These are phyloP conservation scores for Cynodonichthys magdalenae DNA, from an alignment of 2,797 vertebrate genomes.

Conservation along the genomic window DNA sequence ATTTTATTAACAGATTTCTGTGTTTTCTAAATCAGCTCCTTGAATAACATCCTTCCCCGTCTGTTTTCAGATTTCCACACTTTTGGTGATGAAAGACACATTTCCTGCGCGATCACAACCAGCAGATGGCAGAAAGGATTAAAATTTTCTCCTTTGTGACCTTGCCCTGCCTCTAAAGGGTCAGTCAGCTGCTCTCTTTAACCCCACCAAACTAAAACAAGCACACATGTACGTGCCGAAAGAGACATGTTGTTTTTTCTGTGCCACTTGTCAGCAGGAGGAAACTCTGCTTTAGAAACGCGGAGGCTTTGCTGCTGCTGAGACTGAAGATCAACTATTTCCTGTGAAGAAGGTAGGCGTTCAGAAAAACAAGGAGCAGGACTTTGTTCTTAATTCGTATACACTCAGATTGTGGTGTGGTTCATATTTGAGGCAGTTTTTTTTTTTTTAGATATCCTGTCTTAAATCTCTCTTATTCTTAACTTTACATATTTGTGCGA, in stretches of 20 bases:
- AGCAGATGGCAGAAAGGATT: constrained; percentile 61
- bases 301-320: constrained; percentile 2
- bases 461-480: too few relatives aligned
- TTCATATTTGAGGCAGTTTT: neutral
- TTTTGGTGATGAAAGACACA: neutral
- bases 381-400: constrained; percentile 1
- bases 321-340: constrained; percentile 4
- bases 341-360: constrained; percentile 44
- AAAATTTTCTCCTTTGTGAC: constrained; percentile 39
- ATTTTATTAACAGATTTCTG: too few relatives aligned
- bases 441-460: neutral
- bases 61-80: neutral
- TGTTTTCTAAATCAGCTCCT: too few relatives aligned
- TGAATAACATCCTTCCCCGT: too few relatives aligned
- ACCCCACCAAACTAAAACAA: constrained; percentile 17
- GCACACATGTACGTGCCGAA: constrained; percentile 15
- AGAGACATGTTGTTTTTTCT: neutral
- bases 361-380: neutral
- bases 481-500: too few relatives aligned
- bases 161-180: constrained; percentile 47
- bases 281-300: neutral
- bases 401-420: neutral
- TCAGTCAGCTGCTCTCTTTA: constrained; percentile 22
- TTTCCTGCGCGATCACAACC: constrained; percentile 32
- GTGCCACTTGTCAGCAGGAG: neutral